Evolutionary conservation across 2,888 invertebrate species (phyloP).

Genomic region (Amphipoea oculea): DNA sequence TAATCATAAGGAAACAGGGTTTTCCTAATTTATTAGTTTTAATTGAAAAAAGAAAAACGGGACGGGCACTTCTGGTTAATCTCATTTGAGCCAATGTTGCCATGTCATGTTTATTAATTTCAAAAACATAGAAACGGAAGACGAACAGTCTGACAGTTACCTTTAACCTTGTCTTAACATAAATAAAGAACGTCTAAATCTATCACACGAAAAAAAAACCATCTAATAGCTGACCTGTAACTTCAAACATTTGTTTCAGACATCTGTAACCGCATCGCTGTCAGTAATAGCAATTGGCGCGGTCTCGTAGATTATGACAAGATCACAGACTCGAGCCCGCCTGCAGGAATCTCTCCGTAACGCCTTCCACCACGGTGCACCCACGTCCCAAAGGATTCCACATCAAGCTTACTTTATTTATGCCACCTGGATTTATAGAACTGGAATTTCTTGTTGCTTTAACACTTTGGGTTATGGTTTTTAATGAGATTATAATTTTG

Average conservation of each 20-base stretch:
- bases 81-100: too few relatives aligned
- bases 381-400: background rate
- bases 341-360: background rate
- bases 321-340: slow-evolving; percentile 5
- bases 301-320: slow-evolving; percentile 28
- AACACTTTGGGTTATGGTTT: background rate
- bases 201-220: background rate
- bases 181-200: background rate
- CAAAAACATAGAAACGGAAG: background rate
- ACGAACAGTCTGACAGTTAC: too few relatives aligned
- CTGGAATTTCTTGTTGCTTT: slow-evolving; percentile 7
- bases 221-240: background rate
- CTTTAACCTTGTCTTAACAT: background rate
- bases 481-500: background rate
- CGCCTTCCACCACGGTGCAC: slow-evolving; percentile 19
- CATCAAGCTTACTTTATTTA: background rate
- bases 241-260: slow-evolving; percentile 11
- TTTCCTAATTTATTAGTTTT: background rate
- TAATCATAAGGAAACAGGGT: background rate
- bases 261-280: slow-evolving; percentile 12
- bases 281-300: slow-evolving; percentile 34
- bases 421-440: slow-evolving; percentile 8
- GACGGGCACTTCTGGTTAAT: background rate
- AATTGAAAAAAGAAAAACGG: background rate
- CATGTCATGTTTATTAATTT: background rate